Conservation (phyloP, 2,888 invertebrate genomes). For the Cryptophagus acutangulus region DNA sequence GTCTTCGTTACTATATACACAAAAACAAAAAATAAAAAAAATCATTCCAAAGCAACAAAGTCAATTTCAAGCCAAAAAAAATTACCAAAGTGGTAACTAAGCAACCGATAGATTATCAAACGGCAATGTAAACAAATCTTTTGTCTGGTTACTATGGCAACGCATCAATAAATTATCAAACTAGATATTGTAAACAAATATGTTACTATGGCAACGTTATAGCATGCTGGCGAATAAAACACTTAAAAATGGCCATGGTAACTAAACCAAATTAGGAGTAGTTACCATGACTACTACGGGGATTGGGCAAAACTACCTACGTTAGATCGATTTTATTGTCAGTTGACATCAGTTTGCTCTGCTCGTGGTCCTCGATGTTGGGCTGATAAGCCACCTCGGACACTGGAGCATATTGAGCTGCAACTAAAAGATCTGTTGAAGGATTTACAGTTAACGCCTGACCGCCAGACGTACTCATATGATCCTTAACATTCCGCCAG, state of each 20-base stretch:
- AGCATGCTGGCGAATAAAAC: too few relatives aligned
- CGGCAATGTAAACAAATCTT: too few relatives aligned
- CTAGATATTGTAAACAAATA: too few relatives aligned
- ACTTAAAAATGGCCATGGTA: too few relatives aligned
- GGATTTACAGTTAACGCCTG: constrained; percentile 64
- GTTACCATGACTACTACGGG: neutral
- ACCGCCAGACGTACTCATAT: constrained; percentile 52
- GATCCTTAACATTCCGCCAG: constrained; percentile 44
- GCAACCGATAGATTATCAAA: too few relatives aligned
- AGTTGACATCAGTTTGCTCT: constrained; percentile 64
- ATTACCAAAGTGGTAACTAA: too few relatives aligned
- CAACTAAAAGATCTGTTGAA: constrained; percentile 69
- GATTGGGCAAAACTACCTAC: constrained; percentile 48
- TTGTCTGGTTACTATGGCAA: too few relatives aligned
- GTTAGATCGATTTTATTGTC: constrained; percentile 67
- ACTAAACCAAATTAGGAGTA: neutral
- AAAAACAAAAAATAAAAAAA: neutral
- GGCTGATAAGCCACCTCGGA: constrained; percentile 62
- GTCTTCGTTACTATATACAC: constrained; percentile 53
- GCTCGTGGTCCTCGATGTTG: constrained; percentile 61
- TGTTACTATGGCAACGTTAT: neutral
- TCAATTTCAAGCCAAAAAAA: too few relatives aligned
- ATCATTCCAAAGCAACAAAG: too few relatives aligned
- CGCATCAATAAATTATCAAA: too few relatives aligned
- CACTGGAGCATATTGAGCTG: constrained; percentile 71